Evolutionary conservation across 1,140 invertebrate genomes (phyloP).

Genomic region (Trichogramma pretiosum): DNA sequence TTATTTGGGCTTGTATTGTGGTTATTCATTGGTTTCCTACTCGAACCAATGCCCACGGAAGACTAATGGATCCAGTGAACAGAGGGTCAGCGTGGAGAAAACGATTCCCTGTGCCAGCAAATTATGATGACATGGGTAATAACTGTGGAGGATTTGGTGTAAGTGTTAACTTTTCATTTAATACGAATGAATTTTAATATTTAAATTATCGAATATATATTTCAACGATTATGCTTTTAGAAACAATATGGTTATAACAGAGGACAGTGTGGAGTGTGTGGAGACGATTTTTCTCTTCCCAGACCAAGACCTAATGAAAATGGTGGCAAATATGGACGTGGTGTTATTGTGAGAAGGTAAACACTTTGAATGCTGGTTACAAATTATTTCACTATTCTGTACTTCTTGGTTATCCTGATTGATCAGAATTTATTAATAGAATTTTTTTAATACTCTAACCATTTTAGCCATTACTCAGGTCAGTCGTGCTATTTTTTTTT

Average conservation of each 20-base stretch:
- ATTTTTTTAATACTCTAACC: no score
- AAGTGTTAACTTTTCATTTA: slow-evolving; percentile 18
- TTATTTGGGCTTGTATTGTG: no score
- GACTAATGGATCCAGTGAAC: slow-evolving; percentile 58
- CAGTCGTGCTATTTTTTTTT: no score
- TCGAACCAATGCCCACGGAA: slow-evolving; percentile 51
- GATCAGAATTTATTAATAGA: no score
- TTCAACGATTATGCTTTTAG: no score
- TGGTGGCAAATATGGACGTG: slow-evolving; percentile 51
- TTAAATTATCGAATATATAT: no score
- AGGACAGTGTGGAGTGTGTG: slow-evolving; percentile 51
- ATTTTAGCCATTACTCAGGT: no score
- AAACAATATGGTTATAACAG: slow-evolving; percentile 41
- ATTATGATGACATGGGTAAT: slow-evolving; percentile 59
- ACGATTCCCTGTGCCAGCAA: slow-evolving; percentile 63
- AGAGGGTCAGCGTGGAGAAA: slow-evolving; percentile 61
- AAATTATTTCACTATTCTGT: no score
- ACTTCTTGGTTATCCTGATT: no score
- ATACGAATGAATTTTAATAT: no score
- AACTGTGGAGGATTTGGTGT: slow-evolving; percentile 55
- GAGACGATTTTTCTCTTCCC: slow-evolving; percentile 43
- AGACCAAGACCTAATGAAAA: slow-evolving; percentile 54
- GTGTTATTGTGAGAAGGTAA: slow-evolving; percentile 44
- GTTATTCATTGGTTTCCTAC: no score
- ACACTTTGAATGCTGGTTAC: no score